phyloP scores from a whole-genome alignment of 2,113 vertebrate genomes.

The Puma concolor region DNA sequence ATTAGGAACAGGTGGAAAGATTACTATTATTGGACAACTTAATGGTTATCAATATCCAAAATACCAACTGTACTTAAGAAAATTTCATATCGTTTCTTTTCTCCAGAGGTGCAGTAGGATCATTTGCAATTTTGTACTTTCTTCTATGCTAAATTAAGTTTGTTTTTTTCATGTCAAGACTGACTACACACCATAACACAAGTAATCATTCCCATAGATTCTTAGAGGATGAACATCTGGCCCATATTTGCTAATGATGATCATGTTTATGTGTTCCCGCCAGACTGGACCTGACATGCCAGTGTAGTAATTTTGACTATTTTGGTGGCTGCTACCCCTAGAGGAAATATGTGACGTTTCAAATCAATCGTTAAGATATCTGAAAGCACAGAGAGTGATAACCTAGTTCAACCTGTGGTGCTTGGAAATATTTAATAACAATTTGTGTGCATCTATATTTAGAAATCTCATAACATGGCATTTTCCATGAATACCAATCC shows the following conservation, averaged over 20 bases:
- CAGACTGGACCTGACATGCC: not conserved
- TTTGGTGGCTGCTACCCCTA: slow-evolving; percentile 40
- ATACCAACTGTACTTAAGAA: not conserved
- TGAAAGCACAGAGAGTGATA: not conserved
- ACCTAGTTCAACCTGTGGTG: not conserved
- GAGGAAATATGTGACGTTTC: not conserved
- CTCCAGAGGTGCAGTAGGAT: not conserved
- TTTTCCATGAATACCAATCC: slow-evolving; percentile 25
- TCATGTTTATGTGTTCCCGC: slow-evolving; percentile 42
- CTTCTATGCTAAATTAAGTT: slow-evolving; percentile 53
- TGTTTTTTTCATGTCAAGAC: slow-evolving; percentile 53
- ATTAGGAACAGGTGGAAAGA: not conserved
- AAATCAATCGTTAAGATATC: not conserved
- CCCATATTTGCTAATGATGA: slow-evolving; percentile 45
- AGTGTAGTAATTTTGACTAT: slow-evolving; percentile 17
- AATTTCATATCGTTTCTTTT: not conserved
- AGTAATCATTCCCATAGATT: slow-evolving; percentile 58
- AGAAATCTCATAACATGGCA: not conserved
- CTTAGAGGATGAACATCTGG: slow-evolving; percentile 47
- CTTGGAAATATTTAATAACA: slow-evolving; percentile 28
- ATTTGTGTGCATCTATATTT: not conserved
- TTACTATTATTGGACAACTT: not conserved
- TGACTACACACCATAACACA: not conserved
- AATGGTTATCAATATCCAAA: not conserved
- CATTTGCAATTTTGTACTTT: slow-evolving; percentile 54